phyloP scores from a whole-genome alignment of 2,113 vertebrate genomes.

The Spea multiplicata region DNA sequence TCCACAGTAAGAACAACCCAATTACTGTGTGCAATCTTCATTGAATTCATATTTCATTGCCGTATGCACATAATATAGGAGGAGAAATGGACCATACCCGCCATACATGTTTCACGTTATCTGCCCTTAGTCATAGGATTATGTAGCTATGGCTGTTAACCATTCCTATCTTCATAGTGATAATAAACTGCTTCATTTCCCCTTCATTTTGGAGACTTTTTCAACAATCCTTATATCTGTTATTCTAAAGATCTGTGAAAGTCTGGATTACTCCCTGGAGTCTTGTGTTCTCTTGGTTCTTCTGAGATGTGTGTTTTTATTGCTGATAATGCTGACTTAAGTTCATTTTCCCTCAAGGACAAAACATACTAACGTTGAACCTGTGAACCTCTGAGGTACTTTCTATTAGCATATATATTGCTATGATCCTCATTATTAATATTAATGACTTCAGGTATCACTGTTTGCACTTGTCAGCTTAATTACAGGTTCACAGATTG shows the following conservation, averaged over 20 bases:
- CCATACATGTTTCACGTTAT: too few relatives aligned
- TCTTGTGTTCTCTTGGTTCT: background rate
- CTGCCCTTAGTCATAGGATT: too few relatives aligned
- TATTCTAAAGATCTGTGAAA: background rate
- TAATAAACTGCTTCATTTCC: too few relatives aligned
- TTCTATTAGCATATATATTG: slow-evolving; percentile 48
- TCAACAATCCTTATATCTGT: too few relatives aligned
- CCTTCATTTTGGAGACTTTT: too few relatives aligned
- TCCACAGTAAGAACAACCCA: too few relatives aligned
- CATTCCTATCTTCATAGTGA: too few relatives aligned
- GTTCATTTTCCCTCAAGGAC: slow-evolving; percentile 34
- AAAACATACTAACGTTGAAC: slow-evolving; percentile 30
- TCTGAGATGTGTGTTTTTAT: background rate
- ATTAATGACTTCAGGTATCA: slow-evolving; percentile 41
- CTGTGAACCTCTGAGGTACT: slow-evolving; percentile 35
- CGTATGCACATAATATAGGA: too few relatives aligned
- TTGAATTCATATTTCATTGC: too few relatives aligned
- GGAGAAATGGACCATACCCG: too few relatives aligned
- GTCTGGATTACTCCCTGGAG: background rate
- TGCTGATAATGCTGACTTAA: slow-evolving; percentile 21
- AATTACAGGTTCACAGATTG: slow-evolving; percentile 21
- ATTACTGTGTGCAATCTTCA: too few relatives aligned
- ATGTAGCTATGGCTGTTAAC: too few relatives aligned
- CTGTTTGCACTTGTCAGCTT: slow-evolving; percentile 31
- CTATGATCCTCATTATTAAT: slow-evolving; percentile 44